Evolutionary conservation across 2,888 invertebrate species (phyloP), one percentile per base, ranked within the genome.

Genomic region (Polymixis flavicincta): DNA sequence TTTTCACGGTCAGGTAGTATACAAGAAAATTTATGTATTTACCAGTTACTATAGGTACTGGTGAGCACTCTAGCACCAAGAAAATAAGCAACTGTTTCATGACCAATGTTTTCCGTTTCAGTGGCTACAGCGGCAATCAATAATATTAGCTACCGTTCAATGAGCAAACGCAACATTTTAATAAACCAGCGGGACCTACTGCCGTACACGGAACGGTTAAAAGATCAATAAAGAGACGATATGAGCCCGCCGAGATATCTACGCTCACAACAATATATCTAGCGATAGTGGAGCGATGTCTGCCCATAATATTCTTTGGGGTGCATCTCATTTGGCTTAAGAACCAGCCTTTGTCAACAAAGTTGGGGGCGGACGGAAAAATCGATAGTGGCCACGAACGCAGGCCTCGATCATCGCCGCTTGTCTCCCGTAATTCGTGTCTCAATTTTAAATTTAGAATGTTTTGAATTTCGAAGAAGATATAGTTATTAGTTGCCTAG

Each of bases 261-360:
- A 89, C 91, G 89, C 89, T 89, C 90, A 91, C 92, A 92, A 90
- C 91, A 90, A 92, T 93, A 92, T 92, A 92, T 91, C 91, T 90
- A 91, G 91, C 92, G 94, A 94, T 94, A 94, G 94, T 94, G 96
- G 92, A 94, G 92, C 96, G 93, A 96, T 96, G 96, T 96, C 96
- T 95, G 96, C 94, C 96, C 96, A 95, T 96, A 96, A 96, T 96
- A 96, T 96, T 95, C 96, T 96, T 96, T 95, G 94, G 96, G 96
- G 96, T 96, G 96, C 96, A 96, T 96, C 96, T 96, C 96, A 96
- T 96, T 96, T 96, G 95, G 95, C 94, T 94, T 96, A 96, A 96
- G 96, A 96, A 96, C 96, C 95, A 94, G 95, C 95, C 96, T 96
- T 96, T 96, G 96, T 96, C 96, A 96, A 96, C 96, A 96, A 94